phyloP scores from a whole-genome alignment of 2,113 vertebrate genomes.

The Myocastor coypus region DNA sequence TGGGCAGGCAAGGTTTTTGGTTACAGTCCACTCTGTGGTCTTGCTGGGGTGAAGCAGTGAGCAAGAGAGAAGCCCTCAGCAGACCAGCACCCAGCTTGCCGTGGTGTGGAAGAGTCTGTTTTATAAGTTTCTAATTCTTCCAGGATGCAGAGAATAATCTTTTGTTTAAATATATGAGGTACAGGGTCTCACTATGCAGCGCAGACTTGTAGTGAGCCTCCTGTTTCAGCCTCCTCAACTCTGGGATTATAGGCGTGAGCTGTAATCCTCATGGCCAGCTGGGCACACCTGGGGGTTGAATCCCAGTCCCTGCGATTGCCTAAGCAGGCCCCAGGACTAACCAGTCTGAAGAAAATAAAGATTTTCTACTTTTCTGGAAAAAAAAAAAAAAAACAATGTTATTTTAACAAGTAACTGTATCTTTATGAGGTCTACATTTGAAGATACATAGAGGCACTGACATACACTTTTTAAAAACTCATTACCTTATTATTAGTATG shows the following conservation, averaged over 20 bases:
- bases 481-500: background rate
- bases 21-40: background rate
- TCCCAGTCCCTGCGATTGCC: no score
- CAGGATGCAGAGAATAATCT: background rate
- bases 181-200: no score
- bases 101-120: background rate
- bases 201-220: no score
- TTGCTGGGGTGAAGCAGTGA: slow-evolving; percentile 60
- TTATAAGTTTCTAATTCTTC: background rate
- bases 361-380: background rate
- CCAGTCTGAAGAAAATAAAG: background rate
- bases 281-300: no score
- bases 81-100: background rate
- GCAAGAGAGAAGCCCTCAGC: background rate
- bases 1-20: slow-evolving; percentile 37
- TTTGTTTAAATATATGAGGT: no score
- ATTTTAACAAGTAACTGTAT: background rate
- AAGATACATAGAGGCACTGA: background rate
- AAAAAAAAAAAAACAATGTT: background rate
- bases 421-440: background rate
- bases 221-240: no score
- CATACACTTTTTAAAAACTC: background rate
- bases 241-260: no score
- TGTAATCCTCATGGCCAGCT: no score
- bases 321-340: no score